Evolutionary conservation across 2,113 vertebrate species (phyloP), one percentile per base, ranked within the genome.

Genomic region (Bubo bubo): DNA sequence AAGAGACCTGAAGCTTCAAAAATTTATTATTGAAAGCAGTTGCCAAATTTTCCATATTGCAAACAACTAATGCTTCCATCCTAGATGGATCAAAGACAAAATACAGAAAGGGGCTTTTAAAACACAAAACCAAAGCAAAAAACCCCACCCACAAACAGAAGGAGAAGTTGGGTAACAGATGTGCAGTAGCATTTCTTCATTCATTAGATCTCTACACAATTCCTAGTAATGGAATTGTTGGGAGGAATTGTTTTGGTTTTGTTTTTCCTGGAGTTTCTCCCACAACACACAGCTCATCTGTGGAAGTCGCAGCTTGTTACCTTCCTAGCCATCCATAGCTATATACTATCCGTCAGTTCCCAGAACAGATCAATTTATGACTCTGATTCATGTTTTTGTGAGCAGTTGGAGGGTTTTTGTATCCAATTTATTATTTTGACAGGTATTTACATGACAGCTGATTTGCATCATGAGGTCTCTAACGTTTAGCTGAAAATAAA

Each of bases 391-490:
- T 13, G 6, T 12, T 28, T 90, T 39, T 19, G 16, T 18, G 5
- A 43, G 49, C 62, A 83, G 37, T 2, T 76, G 17, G 27, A 75
- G 37, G 16, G 13, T 1, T 10, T 76, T 45, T 60, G 24, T 23
- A 60, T 73, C 4, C 23, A 53, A 86, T 70, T 88, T 30, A 37
- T 68, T 76, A 56, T 83, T 95, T 90, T 84, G 27, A 90, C 30
- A 28, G 2, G 18, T 30, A 79, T 86, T 95, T 60, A 56, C 9
- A 10, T 41, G 39, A 64, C 62, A 55, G 14, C 3, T 26, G 17
- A 63, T 84, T 37, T 52, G 10, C 41, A 64, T 49, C 9, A 27
- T 8, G 5, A 14, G 53, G 67, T 85, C 88, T 86, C 60, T 91
- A 55, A 73, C 5, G 4, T 10, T 67, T 67, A 73, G 67, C 50